Percentiles rank a stretch among this genome's conserved stretches.
These are phyloP conservation scores for Xylota sylvarum DNA, from an alignment of 2,888 invertebrate species.

Conservation along the genomic window DNA sequence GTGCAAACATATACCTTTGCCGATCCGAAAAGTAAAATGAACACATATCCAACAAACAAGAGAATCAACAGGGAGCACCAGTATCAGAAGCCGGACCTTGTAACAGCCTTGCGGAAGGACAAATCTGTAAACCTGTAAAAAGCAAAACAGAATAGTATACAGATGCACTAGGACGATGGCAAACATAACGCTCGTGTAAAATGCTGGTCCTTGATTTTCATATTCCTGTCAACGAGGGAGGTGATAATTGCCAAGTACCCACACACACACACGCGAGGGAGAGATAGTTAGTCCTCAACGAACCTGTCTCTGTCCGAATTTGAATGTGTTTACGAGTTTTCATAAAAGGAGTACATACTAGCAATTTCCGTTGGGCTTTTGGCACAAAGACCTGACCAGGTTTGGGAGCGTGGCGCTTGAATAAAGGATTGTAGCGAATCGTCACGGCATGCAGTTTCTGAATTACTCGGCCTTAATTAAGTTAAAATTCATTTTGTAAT, in stretches of 20 bases:
- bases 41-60: slow-evolving; percentile 3
- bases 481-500: too few species aligned
- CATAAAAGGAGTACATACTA: background rate
- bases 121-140: background rate
- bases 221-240: slow-evolving; percentile 18
- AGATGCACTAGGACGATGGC: background rate
- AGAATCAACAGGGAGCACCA: background rate
- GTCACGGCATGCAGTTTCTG: background rate
- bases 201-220: slow-evolving; percentile 24
- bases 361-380: background rate
- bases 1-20: slow-evolving; percentile 29
- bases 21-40: slow-evolving; percentile 16
- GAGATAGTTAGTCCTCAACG: background rate
- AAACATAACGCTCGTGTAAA: background rate
- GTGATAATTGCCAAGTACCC: background rate
- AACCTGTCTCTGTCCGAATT: background rate
- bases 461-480: background rate
- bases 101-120: background rate
- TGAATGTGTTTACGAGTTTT: background rate
- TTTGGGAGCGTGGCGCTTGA: background rate
- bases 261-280: background rate
- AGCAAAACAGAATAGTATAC: background rate
- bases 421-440: background rate
- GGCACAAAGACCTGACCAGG: background rate
- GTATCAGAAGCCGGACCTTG: background rate